These are phyloP conservation scores for Gallinago solitaria DNA, from an alignment of 2,797 vertebrate genomes.

Conservation along the genomic window DNA sequence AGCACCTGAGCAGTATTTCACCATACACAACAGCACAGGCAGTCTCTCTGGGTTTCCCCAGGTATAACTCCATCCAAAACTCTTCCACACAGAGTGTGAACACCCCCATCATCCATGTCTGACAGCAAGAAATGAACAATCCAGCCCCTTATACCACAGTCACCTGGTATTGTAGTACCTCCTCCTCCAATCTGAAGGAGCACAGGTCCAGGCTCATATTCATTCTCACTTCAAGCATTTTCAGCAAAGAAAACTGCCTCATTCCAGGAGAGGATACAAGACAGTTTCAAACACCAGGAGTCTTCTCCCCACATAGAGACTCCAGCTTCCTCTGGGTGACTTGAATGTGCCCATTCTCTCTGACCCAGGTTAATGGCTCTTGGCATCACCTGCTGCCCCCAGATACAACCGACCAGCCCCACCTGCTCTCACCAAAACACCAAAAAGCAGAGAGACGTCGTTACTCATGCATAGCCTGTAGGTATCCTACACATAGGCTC, in stretches of 20 bases:
- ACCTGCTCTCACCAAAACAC: neutral
- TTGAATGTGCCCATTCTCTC: neutral
- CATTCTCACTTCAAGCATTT: neutral
- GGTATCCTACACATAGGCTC: neutral
- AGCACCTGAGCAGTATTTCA: neutral
- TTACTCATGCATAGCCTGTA: rapidly evolving
- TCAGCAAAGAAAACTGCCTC: neutral
- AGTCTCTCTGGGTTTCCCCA: neutral
- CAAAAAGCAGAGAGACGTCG: neutral
- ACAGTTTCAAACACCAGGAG: rapidly evolving
- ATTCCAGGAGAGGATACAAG: neutral
- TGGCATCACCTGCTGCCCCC: neutral
- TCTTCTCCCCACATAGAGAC: neutral
- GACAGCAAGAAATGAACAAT: neutral
- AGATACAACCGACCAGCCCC: neutral
- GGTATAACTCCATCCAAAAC: neutral
- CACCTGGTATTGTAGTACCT: neutral
- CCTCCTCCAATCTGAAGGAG: neutral
- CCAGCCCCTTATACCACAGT: rapidly evolving
- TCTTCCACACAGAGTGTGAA: neutral
- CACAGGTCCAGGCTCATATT: neutral
- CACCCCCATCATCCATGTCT: neutral
- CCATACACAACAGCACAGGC: neutral
- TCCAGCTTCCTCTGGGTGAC: neutral
- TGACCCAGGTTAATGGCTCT: neutral